A percentile compares a stretch with the other conserved stretches of the same genome.
These are phyloP conservation scores for Epirrita christyi DNA, from an alignment of 2,888 invertebrate species.

Conservation along the genomic window DNA sequence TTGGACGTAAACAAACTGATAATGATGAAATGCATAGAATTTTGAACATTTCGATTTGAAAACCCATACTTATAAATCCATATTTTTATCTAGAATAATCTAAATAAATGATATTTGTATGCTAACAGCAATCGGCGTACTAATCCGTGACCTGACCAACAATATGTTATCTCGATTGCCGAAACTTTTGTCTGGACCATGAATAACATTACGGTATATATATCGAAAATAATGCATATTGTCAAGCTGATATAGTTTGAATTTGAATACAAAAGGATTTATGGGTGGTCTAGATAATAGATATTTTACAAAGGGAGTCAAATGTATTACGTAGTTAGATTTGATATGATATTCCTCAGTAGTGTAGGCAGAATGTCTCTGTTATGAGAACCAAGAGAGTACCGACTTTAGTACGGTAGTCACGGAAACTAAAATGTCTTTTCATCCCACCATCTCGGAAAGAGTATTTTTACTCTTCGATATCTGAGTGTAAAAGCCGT, in stretches of 20 bases:
- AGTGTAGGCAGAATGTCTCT: too few relatives aligned
- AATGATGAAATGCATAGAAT: too few relatives aligned
- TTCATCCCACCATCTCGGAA: too few relatives aligned
- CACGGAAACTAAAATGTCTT: too few relatives aligned
- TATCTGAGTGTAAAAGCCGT: too few relatives aligned
- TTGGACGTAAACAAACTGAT: too few relatives aligned
- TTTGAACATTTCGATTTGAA: neutral
- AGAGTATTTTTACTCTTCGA: too few relatives aligned
- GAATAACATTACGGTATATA: slow-evolving; percentile 30
- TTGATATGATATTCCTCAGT: too few relatives aligned
- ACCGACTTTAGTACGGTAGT: too few relatives aligned
- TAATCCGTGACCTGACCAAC: slow-evolving; percentile 31
- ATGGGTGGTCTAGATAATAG: neutral
- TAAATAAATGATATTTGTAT: slow-evolving; percentile 27
- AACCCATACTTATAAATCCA: neutral
- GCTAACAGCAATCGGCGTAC: slow-evolving; percentile 9
- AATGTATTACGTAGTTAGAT: neutral
- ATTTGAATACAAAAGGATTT: slow-evolving; percentile 21
- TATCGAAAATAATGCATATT: slow-evolving; percentile 26
- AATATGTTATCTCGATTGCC: slow-evolving; percentile 33
- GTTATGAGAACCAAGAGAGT: too few relatives aligned
- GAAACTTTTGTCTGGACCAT: slow-evolving; percentile 32
- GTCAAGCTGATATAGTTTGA: slow-evolving; percentile 9
- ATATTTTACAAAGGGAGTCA: neutral
- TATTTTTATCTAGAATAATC: neutral